Percentiles rank a stretch among this genome's conserved stretches.
These are phyloP conservation scores for Alethe diademata DNA, from an alignment of 2,113 vertebrate species.

Conservation along the genomic window DNA sequence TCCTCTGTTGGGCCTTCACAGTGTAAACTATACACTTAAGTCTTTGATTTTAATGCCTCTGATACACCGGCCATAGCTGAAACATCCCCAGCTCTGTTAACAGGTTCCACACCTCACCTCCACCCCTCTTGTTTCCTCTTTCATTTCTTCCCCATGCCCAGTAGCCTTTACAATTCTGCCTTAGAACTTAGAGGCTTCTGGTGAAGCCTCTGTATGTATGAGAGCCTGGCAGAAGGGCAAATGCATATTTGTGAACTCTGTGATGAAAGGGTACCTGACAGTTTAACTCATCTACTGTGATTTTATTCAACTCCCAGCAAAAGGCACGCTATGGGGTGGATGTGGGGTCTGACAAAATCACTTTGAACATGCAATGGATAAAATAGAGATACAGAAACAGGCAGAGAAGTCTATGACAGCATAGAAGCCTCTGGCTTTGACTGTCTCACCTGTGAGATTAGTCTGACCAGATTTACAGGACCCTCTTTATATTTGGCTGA, in stretches of 20 bases:
- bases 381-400: neutral
- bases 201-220: neutral
- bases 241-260: rapidly evolving
- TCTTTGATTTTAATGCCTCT: neutral
- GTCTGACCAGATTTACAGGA: neutral
- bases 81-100: neutral
- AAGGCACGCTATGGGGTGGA: neutral
- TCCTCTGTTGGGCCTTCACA: neutral
- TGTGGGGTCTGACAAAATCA: neutral
- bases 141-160: neutral
- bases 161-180: neutral
- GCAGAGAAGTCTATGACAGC: neutral
- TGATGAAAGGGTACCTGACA: neutral
- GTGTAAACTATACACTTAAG: neutral
- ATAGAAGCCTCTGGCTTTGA: neutral
- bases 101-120: neutral
- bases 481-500: neutral
- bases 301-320: neutral
- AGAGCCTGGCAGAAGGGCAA: neutral
- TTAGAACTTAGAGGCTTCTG: neutral
- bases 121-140: neutral
- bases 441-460: neutral
- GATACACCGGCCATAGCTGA: neutral
- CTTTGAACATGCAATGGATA: neutral
- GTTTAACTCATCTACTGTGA: neutral